Conservation (phyloP, 1,140 invertebrate genomes). For the Halesus radiatus region DNA sequence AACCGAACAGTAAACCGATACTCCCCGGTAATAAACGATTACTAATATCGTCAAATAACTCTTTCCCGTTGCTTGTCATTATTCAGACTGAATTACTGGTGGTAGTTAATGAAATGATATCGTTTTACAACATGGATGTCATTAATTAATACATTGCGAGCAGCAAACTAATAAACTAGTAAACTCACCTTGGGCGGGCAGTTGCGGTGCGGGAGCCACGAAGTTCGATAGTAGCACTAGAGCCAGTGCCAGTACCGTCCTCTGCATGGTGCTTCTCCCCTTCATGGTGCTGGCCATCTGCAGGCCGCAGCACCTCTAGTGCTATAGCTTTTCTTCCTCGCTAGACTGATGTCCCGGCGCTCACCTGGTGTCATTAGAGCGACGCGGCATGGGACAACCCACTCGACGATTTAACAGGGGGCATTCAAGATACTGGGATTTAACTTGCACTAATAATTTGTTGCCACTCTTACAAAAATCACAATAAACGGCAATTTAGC, state of each 20-base stretch:
- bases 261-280: background rate
- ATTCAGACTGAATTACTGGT: background rate
- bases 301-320: background rate
- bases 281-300: background rate
- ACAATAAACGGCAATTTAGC: background rate
- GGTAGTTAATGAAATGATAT: no score
- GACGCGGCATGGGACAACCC: background rate
- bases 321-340: no score
- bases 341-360: background rate
- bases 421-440: slow-evolving; percentile 13
- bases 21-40: no score
- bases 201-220: background rate
- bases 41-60: no score
- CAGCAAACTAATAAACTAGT: background rate
- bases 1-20: no score
- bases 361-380: slow-evolving; percentile 12
- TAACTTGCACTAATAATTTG: background rate
- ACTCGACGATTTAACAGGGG: background rate
- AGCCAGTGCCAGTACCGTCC: background rate
- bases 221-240: background rate
- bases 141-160: no score
- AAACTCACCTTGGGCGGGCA: background rate
- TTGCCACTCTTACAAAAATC: background rate
- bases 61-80: background rate
- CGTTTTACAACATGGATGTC: no score